These are phyloP conservation scores for Epizoanthus stellaris DNA, from an alignment of 92 coral and sea anemone genomes.

Conservation along the genomic window DNA sequence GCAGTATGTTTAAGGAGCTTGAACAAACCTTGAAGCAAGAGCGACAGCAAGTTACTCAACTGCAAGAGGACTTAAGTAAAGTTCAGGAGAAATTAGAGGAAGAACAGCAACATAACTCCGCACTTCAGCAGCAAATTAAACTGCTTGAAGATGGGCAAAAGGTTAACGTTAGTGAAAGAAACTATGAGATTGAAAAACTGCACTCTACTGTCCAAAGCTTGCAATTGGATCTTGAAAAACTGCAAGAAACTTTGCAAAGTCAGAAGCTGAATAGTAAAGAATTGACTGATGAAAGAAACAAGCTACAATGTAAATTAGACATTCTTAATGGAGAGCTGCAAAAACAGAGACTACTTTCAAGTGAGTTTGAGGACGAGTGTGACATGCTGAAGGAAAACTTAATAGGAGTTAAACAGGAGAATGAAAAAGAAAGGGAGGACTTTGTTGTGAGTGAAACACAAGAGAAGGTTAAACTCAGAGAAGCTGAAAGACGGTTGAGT, in stretches of 20 bases:
- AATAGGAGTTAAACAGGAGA: constrained; percentile 55
- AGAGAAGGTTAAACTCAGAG: constrained; percentile 64
- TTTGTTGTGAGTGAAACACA: constrained; percentile 62
- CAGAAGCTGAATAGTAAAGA: constrained; percentile 18
- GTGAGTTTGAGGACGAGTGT: constrained; percentile 73
- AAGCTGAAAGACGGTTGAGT: constrained; percentile 52
- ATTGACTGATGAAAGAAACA: constrained; percentile 39
- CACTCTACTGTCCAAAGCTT: constrained; percentile 41
- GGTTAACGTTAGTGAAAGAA: constrained; percentile 34
- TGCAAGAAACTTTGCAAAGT: constrained; percentile 31
- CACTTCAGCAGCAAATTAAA: constrained; percentile 44
- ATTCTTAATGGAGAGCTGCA: constrained; percentile 34
- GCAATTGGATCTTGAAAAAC: constrained; percentile 36
- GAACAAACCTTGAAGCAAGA: constrained; percentile 50
- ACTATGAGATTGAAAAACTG: constrained; percentile 47
- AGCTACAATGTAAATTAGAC: constrained; percentile 30
- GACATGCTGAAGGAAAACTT: constrained; percentile 66
- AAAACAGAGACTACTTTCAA: constrained; percentile 40
- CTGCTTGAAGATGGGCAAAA: constrained; percentile 33
- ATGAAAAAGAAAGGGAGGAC: constrained; percentile 67
- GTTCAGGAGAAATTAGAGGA: constrained; percentile 42
- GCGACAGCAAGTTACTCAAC: constrained; percentile 42
- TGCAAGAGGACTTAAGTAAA: constrained; percentile 45
- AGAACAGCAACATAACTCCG: constrained; percentile 31
- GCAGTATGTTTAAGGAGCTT: constrained; percentile 45